Evolutionary conservation across 2,888 invertebrate species (phyloP), one percentile per base, ranked within the genome.

Genomic region (Agrilus mali): DNA sequence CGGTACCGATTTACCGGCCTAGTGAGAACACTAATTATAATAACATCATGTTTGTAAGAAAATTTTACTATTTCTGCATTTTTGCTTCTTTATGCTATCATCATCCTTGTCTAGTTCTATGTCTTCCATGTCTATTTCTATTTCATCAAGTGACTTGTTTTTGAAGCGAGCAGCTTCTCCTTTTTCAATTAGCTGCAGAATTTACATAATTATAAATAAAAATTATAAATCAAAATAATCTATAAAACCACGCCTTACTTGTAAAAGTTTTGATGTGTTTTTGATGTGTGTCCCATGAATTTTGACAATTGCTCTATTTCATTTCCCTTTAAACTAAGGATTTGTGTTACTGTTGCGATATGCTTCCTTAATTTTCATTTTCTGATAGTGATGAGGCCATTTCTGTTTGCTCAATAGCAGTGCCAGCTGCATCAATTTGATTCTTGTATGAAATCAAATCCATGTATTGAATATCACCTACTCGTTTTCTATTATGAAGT

Each of bases 211-310:
- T 13, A 4, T 13, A 14, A 36, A 36, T 12, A 3, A 13, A 4
- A 36, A 12, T 45, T 45, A 33, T 33, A 17, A 45, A 7, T 39
- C 34, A 17, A 41, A 34, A 43, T 34, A 36, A 16, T 31, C 10
- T 39, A 33, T 15, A 12, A 16, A 42, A 33, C 14, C 7, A 41
- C 41, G 41, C 37, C 16, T 22, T 41, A 48, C 48, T 44, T 44
- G 37, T 50, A 49, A 38, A 50, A 49, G 12, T 34, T 20, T 45
- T 46, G 41, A 31, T 52, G 50, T 17, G 44, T 48, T 33, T 36
- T 41, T 14, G 43, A 33, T 10, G 50, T 50, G 38, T 51, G 51
- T 7, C 50, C 53, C 51, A 50, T 51, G 36, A 51, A 50, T n/a
- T 42, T 48, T 2, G 52, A 46, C 16, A 53, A 41, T 38, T 50